Evolutionary conservation across 92 coral and sea anemone species (phyloP).

Genomic region (Heliopora coerulea): DNA sequence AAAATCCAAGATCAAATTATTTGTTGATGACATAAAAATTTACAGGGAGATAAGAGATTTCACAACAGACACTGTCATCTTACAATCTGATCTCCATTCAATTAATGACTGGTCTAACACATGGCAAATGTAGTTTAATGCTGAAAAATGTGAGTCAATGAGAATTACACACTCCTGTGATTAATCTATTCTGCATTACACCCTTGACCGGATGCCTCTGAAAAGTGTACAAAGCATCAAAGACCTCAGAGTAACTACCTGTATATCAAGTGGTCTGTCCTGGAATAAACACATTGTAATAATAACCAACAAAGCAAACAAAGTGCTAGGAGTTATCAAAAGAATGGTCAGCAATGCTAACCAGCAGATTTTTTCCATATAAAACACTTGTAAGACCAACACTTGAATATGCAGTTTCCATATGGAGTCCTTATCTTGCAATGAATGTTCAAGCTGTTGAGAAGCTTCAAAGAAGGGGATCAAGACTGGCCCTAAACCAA

Average conservation of each 20-base stretch:
- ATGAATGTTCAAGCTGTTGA: slow-evolving; percentile 41
- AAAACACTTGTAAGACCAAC: slow-evolving; percentile 48
- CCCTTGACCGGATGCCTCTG: background rate
- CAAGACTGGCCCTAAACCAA: slow-evolving; percentile 42
- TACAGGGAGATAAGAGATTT: no score
- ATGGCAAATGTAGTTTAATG: slow-evolving; percentile 46
- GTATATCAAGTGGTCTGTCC: slow-evolving; percentile 49
- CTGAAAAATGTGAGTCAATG: slow-evolving; percentile 47
- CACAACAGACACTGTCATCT: slow-evolving; percentile 28
- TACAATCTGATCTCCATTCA: slow-evolving; percentile 47
- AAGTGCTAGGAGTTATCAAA: slow-evolving; percentile 42
- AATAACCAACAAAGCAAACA: slow-evolving; percentile 42
- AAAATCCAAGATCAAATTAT: slow-evolving; percentile 32
- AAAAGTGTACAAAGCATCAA: background rate
- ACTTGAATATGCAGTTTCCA: slow-evolving; percentile 46
- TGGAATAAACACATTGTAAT: slow-evolving; percentile 45
- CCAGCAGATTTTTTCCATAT: slow-evolving; percentile 40
- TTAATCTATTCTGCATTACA: background rate
- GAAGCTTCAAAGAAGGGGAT: slow-evolving; percentile 47
- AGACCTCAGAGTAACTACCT: slow-evolving; percentile 2
- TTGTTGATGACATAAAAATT: slow-evolving; percentile 50
- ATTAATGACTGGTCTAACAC: slow-evolving; percentile 37
- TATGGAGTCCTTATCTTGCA: slow-evolving; percentile 46
- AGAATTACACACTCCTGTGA: slow-evolving; percentile 26
- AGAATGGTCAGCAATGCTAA: slow-evolving; percentile 42